Conservation (phyloP, 2,797 vertebrate genomes). For the Lophius americanus region DNA sequence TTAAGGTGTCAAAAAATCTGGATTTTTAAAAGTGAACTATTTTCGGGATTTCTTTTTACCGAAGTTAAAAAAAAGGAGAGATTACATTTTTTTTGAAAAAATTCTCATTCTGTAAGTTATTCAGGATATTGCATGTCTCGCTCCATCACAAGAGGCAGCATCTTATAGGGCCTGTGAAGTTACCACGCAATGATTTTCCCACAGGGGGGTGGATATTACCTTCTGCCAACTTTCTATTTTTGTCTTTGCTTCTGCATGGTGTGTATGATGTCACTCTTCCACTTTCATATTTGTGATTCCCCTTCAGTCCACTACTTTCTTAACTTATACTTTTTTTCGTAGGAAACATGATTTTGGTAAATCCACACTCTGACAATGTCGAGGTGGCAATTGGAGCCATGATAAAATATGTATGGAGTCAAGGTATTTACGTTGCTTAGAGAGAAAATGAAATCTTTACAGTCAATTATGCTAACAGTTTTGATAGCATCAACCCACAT, state of each 20-base stretch:
- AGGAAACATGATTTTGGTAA: background rate
- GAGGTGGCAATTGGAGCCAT: slow-evolving; percentile 6
- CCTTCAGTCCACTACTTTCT: background rate
- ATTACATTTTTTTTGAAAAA: background rate
- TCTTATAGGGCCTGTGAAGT: slow-evolving; percentile 39
- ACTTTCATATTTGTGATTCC: slow-evolving; percentile 22
- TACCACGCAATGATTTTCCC: slow-evolving; percentile 49
- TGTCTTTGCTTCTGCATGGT: slow-evolving; percentile 37
- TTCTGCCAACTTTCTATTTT: slow-evolving; percentile 51
- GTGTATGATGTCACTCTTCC: slow-evolving; percentile 43
- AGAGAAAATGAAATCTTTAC: slow-evolving; percentile 67
- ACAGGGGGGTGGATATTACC: slow-evolving; percentile 48
- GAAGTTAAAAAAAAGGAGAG: slow-evolving; percentile 18
- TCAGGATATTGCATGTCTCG: slow-evolving; percentile 24
- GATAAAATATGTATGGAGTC: slow-evolving; percentile 53
- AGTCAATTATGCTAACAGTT: slow-evolving; percentile 65
- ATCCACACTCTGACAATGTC: slow-evolving; percentile 18
- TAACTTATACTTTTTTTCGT: too few species aligned
- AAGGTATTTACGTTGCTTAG: slow-evolving; percentile 49
- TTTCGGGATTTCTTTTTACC: slow-evolving; percentile 19
- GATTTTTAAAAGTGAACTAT: background rate
- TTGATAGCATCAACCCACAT: slow-evolving; percentile 35
- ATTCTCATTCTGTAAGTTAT: slow-evolving; percentile 9
- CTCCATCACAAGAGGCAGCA: slow-evolving; percentile 24
- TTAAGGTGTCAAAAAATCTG: too few species aligned